These are phyloP conservation scores for Helicolenus hilgendorfi DNA, from an alignment of 2,797 vertebrate species.

Conservation along the genomic window DNA sequence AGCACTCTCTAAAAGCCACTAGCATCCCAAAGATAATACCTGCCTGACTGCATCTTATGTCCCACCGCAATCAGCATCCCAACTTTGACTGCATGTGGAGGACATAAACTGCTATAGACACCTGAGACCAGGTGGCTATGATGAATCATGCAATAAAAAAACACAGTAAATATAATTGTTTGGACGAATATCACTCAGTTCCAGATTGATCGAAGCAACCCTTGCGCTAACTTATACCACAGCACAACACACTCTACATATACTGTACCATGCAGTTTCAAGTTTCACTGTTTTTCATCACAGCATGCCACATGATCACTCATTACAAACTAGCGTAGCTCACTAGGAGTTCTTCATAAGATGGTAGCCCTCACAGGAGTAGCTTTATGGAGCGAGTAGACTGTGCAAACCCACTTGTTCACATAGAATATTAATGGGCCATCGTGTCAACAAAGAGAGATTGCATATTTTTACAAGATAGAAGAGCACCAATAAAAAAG, in stretches of 20 bases:
- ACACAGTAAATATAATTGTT: background rate
- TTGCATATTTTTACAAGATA: background rate
- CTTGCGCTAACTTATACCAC: background rate
- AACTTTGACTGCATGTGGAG: background rate
- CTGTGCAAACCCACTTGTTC: conserved; percentile 7
- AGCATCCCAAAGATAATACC: background rate
- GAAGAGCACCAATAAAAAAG: background rate
- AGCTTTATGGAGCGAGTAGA: conserved; percentile 7
- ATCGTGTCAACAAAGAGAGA: conserved; percentile 14
- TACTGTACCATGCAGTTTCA: background rate
- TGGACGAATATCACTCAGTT: background rate
- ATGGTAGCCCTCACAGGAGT: conserved; percentile 13
- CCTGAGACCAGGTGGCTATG: background rate
- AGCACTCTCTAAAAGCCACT: background rate
- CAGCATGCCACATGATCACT: conserved; percentile 3
- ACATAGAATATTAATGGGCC: conserved; percentile 42
- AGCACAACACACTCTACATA: background rate
- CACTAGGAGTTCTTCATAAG: background rate
- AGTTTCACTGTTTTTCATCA: conserved; percentile 19
- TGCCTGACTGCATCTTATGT: background rate
- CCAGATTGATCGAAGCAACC: background rate
- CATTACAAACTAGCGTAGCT: conserved; percentile 6
- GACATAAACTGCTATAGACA: background rate
- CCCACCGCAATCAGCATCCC: background rate
- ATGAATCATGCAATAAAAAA: background rate